Evolutionary conservation across 2,113 vertebrate genomes (phyloP).

Genomic region (Agapornis roseicollis): DNA sequence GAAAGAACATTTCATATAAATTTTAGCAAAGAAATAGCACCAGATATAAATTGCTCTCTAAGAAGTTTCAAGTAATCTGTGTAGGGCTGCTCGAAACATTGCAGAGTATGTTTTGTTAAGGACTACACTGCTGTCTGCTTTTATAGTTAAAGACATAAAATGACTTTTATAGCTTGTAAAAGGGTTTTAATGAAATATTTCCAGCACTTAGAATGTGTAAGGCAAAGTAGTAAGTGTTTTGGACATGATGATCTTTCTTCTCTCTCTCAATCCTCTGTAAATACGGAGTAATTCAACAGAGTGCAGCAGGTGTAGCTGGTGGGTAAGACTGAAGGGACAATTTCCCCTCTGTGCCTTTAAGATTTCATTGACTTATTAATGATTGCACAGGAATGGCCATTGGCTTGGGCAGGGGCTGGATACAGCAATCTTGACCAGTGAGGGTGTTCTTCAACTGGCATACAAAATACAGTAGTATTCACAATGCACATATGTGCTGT

Average conservation of each 20-base stretch:
- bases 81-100: not conserved
- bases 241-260: not conserved
- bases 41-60: not conserved
- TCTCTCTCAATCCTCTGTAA: not conserved
- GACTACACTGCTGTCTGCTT: not conserved
- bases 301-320: not conserved
- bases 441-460: not conserved
- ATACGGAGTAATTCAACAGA: not conserved
- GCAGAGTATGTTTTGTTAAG: not conserved
- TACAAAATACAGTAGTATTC: fast-evolving
- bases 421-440: not conserved
- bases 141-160: not conserved
- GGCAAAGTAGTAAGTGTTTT: not conserved
- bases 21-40: not conserved
- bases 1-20: not conserved
- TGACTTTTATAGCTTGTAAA: not conserved
- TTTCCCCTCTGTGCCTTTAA: not conserved
- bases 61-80: not conserved
- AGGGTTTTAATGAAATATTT: not conserved
- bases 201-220: not conserved
- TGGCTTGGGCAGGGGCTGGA: not conserved
- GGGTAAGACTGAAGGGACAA: not conserved
- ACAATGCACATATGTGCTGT: not conserved
- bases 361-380: not conserved
- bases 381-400: not conserved